A percentile compares a stretch with the other conserved stretches of the same genome.
Conservation (phyloP, 2,888 invertebrate species). For the Escarpia spicata region DNA sequence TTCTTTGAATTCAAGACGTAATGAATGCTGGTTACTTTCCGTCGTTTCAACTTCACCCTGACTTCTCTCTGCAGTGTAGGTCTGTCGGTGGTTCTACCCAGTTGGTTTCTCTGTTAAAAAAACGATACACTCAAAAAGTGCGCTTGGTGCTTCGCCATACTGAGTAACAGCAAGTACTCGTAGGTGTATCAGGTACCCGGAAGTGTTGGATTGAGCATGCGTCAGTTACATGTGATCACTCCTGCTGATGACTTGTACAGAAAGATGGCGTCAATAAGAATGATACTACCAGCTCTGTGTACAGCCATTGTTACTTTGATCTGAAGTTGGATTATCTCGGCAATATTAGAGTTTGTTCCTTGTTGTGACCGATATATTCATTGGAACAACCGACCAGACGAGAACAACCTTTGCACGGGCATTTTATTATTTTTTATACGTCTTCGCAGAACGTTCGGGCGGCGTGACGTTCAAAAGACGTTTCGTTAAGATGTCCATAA, state of each 20-base stretch:
- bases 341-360: too few relatives aligned
- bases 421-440: neutral
- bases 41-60: neutral
- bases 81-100: neutral
- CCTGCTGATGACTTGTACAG: neutral
- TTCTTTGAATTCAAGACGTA: neutral
- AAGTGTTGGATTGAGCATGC: neutral
- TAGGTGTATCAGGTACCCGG: neutral
- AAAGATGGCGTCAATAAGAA: too few relatives aligned
- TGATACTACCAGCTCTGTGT: too few relatives aligned
- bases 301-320: too few relatives aligned
- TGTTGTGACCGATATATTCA: too few relatives aligned
- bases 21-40: neutral
- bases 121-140: neutral
- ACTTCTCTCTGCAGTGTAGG: neutral
- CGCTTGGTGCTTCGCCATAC: neutral
- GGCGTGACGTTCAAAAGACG: neutral
- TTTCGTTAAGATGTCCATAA: too few relatives aligned
- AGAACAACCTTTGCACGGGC: neutral
- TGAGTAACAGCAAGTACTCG: neutral
- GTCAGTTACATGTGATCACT: constrained; percentile 2
- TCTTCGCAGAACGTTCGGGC: neutral
- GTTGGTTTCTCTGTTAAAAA: neutral
- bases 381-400: neutral
- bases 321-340: too few relatives aligned